These are phyloP conservation scores for Patiria pectinifera DNA, from an alignment of 53 echinoderm and acorn worm genomes.

Conservation along the genomic window DNA sequence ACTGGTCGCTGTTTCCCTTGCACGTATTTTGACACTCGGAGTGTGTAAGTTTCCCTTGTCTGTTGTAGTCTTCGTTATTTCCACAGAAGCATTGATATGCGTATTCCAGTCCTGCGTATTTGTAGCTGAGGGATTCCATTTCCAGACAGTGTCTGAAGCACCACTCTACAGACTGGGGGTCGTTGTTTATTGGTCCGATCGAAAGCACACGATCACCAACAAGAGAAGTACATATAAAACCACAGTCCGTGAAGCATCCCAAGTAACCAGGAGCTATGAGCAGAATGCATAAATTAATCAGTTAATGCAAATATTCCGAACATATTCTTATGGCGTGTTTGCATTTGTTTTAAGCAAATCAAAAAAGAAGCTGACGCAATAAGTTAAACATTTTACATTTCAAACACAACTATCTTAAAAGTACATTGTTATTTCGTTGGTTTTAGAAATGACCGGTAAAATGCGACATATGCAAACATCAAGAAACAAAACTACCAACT, in stretches of 20 bases:
- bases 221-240: no score
- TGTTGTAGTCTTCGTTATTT: neutral
- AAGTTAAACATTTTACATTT: no score
- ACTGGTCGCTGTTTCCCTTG: neutral
- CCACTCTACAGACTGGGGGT: neutral
- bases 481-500: no score
- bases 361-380: no score
- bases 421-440: no score
- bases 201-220: neutral
- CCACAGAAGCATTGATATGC: conserved; percentile 20
- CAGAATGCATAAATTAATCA: neutral
- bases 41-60: neutral
- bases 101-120: conserved; percentile 17
- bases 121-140: neutral
- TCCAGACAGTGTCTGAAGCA: conserved; percentile 15
- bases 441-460: no score
- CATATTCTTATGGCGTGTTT: no score
- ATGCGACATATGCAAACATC: no score
- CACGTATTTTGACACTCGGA: neutral
- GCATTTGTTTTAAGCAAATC: no score
- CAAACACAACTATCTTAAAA: no score
- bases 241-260: neutral
- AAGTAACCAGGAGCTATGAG: conserved; percentile 23
- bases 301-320: no score
- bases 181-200: neutral